Evolutionary conservation across 2,113 vertebrate genomes (phyloP), one percentile per base, ranked within the genome.

Genomic region (Pterocles orientalis): DNA sequence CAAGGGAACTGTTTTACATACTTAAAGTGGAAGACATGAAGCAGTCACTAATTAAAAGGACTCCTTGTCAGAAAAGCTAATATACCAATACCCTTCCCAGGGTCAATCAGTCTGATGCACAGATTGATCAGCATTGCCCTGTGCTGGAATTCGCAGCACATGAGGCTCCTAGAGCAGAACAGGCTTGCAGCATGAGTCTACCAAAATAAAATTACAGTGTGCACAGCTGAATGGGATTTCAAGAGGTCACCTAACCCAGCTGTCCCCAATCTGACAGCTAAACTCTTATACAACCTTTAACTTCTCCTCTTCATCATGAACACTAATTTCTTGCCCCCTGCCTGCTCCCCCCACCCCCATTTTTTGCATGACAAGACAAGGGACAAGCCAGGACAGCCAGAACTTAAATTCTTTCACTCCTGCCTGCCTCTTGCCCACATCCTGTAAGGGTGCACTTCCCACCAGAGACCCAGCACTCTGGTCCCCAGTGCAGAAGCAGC

Each of bases 271-370:
- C 18, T 58, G 8, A 21, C 48, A 80, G 50, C 25, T 65, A 69
- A 86, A 14, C 28, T 88, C 21, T 36, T 69, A n/a, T 41, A 54
- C 25, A 51, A 81, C 18, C 21, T 86, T 76, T 72, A 48, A 62
- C 12, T 64, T 25, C 33, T 65, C 19, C 19, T 81, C 62, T 60
- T 50, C 45, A 47, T 33, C 20, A 33, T 1, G 1, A n/a, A 23
- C 31, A 33, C 28, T 39, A 2, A 50, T 39, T 86, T 81, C 36
- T 73, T 85, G 31, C 5, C 41, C 31, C 7, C 2, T 1, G 13
- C 1, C 13, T 39, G 34, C 39, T 14, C 4, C 4, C 1, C 24
- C 31, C 26, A 14, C 6, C 33, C 12, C 1, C 3, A 2, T 19
- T 58, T 50, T 50, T 39, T 61, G 8, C 34, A 86, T 1, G 5